A percentile compares a stretch with the other conserved stretches of the same genome.
Conservation (phyloP, 2,797 vertebrate genomes). For the Streptopelia turtur region DNA sequence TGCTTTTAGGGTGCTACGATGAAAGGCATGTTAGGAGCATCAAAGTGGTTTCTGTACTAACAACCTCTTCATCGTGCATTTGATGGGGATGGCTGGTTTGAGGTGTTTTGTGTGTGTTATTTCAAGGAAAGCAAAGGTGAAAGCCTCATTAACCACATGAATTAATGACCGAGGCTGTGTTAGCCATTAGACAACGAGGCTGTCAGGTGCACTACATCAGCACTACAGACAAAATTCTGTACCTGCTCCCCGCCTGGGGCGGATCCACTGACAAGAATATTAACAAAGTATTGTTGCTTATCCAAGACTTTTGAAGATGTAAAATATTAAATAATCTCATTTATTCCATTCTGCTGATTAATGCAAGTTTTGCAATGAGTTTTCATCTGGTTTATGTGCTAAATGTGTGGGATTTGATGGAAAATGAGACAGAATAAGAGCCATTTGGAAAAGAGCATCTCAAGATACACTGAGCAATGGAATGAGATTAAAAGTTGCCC, state of each 20-base stretch:
- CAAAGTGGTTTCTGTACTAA: background rate
- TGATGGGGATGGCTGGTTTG: background rate
- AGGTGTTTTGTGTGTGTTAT: background rate
- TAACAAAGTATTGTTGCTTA: background rate
- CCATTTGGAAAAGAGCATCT: background rate
- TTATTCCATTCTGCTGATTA: background rate
- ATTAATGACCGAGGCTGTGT: fast-evolving
- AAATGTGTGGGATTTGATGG: background rate
- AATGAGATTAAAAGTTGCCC: background rate
- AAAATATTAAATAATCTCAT: background rate
- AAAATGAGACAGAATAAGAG: background rate
- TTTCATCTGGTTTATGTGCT: background rate
- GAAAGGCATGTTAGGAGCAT: background rate
- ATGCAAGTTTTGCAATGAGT: background rate
- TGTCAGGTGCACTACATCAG: background rate
- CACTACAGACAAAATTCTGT: background rate
- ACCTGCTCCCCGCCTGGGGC: background rate
- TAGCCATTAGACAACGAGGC: fast-evolving
- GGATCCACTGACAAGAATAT: background rate
- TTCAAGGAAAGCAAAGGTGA: background rate
- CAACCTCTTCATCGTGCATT: fast-evolving
- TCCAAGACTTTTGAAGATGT: background rate
- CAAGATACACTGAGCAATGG: background rate
- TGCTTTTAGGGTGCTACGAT: background rate
- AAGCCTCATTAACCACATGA: background rate